Base-by-base conservation (phyloP, 2,113 vertebrate genomes). In the Pomatorhinus ruficollis region DNA sequence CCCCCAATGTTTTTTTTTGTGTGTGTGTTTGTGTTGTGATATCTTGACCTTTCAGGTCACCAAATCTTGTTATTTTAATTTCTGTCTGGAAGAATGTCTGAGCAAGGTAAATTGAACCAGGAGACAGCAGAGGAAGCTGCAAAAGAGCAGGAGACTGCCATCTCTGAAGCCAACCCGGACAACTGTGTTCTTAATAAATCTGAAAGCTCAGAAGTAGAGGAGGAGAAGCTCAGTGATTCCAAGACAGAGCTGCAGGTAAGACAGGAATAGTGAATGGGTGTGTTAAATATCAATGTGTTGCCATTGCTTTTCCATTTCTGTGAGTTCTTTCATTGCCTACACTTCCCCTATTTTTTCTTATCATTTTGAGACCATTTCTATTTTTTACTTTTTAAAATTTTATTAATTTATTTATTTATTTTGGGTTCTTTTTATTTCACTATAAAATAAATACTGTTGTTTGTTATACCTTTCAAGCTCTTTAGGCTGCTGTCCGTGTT, bases 31-130 rank as follows among this genome's bases (percentile, higher is more conserved):
- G 20, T 93, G 89, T 97, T 1, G 37, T 96, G 83, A 31, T 94
- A 53, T 96, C 79, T 97, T 90, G 60, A 96, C 93, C 68, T 96
- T 97, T 37, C 75, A 98, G 98, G 96, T 91, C 95, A 96, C 92
- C 95, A 92, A 91, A 96, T 85, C 78, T 96, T 94, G 64, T 95
- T 96, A 33, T 95, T 97, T 97, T 97, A 95, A 98, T 96, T 98
- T 97, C 91, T 96, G 69, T 96, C 97, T 96, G 97, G 95, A 97
- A 98, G 97, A 95, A 98, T 98, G 98, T 98, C 98, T 97, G 98
- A 98, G 75, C 98, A 98, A 97, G 98, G 95, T 89, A 97, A 98
- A 97, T 90, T 97, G 87, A 98, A 57, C 94, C 93, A 95, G 74
- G 96, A 97, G 56, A 97, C 97, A 65, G 91, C 80, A 66, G 98